Percentiles rank a stretch among this genome's conserved stretches.
Conservation (phyloP, 1,140 invertebrate genomes). For the Colletes latitarsis region DNA sequence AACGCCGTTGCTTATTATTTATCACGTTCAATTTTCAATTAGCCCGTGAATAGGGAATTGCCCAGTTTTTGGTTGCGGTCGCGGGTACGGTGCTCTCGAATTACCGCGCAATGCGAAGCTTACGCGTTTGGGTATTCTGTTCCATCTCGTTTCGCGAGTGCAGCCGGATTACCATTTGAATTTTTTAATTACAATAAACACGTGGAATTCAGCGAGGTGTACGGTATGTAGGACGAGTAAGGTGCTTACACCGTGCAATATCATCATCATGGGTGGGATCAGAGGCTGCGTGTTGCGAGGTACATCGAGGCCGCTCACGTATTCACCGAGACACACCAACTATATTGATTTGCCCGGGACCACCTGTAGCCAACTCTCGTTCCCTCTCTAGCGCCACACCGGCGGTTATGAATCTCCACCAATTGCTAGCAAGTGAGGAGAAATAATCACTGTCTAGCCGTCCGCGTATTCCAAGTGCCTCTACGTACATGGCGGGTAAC, state of each 20-base stretch:
- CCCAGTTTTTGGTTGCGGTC: neutral
- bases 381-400: conserved; percentile 5
- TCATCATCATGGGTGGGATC: conserved; percentile 33
- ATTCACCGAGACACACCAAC: conserved; percentile 52
- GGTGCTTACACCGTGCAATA: conserved; percentile 30
- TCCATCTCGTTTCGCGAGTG: neutral
- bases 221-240: conserved; percentile 11
- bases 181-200: conserved; percentile 1
- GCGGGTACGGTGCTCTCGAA: neutral
- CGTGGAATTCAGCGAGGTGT: conserved; percentile 1
- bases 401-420: conserved; percentile 56
- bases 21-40: too few relatives aligned
- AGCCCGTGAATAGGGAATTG: neutral
- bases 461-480: neutral
- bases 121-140: neutral
- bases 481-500: neutral
- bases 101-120: neutral
- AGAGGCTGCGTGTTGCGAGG: conserved; percentile 26
- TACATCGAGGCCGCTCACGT: conserved; percentile 34
- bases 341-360: conserved; percentile 67
- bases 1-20: too few relatives aligned
- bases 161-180: neutral
- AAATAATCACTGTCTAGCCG: conserved; percentile 34
- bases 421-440: conserved; percentile 33
- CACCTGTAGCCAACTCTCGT: conserved; percentile 64